Evolutionary conservation across 2,888 invertebrate genomes (phyloP).

Genomic region (Orthosia gracilis): DNA sequence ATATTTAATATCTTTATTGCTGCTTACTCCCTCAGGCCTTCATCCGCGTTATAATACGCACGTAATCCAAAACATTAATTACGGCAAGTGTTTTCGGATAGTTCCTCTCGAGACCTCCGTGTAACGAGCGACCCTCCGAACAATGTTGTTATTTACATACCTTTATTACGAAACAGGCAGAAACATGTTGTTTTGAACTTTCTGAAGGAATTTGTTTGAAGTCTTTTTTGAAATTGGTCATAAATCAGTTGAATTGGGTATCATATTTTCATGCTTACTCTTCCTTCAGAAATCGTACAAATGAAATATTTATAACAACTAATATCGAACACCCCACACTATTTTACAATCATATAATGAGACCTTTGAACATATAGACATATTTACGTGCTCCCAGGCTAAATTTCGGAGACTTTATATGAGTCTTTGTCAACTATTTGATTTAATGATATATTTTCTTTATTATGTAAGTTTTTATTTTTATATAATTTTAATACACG

Average conservation of each 20-base stretch:
- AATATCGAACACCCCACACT: no score
- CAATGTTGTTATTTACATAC: slow-evolving; percentile 50
- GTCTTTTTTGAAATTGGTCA: not conserved
- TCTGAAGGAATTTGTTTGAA: slow-evolving; percentile 5
- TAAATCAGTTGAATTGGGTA: no score
- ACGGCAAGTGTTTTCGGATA: slow-evolving; percentile 60
- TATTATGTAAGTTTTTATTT: no score
- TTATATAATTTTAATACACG: no score
- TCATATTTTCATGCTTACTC: no score
- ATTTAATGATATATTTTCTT: no score
- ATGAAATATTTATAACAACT: not conserved
- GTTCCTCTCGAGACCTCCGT: slow-evolving; percentile 52
- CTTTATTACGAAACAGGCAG: slow-evolving; percentile 30
- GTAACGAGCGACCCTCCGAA: slow-evolving; percentile 45
- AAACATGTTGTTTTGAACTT: slow-evolving; percentile 41
- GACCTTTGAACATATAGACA: no score
- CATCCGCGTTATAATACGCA: slow-evolving; percentile 52
- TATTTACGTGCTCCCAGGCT: no score
- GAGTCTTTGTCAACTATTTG: no score
- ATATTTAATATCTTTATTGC: slow-evolving; percentile 1
- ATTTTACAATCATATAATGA: no score
- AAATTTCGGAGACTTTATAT: no score
- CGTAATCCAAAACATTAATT: slow-evolving; percentile 63
- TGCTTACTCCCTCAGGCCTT: not conserved
- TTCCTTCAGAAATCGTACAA: no score